phyloP scores from a whole-genome alignment of 1,140 invertebrate species.

The Apis mellifera region DNA sequence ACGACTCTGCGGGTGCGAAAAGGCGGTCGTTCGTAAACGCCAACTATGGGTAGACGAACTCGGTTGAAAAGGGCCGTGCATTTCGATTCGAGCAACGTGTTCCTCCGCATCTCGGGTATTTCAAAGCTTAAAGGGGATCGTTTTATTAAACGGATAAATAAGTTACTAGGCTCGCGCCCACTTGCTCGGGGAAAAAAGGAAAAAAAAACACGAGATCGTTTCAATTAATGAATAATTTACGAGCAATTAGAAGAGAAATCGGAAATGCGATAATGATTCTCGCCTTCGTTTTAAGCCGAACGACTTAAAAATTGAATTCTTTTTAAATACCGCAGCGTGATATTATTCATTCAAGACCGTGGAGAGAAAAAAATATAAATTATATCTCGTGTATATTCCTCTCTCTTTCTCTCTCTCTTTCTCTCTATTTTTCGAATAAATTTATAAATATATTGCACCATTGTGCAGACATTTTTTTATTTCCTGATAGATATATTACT shows the following conservation, averaged over 20 bases:
- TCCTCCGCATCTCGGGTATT: background rate
- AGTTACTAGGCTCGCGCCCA: background rate
- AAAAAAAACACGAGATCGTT: background rate
- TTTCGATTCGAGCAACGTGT: background rate
- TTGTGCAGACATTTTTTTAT: too few relatives aligned
- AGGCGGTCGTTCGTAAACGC: background rate
- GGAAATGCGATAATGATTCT: background rate
- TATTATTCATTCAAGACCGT: too few relatives aligned
- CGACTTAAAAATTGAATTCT: background rate
- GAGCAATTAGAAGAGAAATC: conserved; percentile 2
- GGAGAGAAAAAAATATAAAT: too few relatives aligned
- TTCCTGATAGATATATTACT: too few relatives aligned
- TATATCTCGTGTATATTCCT: too few relatives aligned
- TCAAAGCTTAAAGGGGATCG: background rate
- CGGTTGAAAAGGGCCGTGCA: background rate
- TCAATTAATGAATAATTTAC: conserved; percentile 20
- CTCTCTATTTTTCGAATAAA: background rate
- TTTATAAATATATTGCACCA: background rate
- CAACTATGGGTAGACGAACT: background rate
- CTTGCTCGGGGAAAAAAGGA: background rate
- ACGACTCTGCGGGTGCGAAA: background rate
- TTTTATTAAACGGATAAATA: conserved; percentile 5
- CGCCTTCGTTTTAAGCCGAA: background rate
- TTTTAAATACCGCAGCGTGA: too few relatives aligned
- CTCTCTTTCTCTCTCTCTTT: too few relatives aligned